Percentiles rank a stretch among this genome's conserved stretches.
Conservation (phyloP, 2,888 invertebrate species). For the Agonopterix alstromeriana region DNA sequence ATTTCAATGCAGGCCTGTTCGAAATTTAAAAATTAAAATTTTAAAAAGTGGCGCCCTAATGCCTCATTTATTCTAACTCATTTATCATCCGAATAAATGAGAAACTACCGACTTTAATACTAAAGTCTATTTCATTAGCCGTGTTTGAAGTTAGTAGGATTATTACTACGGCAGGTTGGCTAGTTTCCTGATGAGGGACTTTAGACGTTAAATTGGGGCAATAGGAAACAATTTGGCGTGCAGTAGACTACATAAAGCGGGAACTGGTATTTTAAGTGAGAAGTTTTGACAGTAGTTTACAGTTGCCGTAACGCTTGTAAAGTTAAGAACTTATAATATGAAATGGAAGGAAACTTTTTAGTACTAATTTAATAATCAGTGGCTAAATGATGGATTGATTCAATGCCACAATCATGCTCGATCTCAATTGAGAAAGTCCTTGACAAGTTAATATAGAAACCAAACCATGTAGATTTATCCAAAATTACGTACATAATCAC, state of each 20-base stretch:
- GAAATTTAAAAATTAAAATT: conserved; percentile 26
- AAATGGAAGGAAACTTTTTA: too few relatives aligned
- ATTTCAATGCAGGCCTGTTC: conserved; percentile 29
- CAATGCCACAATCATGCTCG: too few relatives aligned
- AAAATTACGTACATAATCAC: too few relatives aligned
- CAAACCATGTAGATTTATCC: too few relatives aligned
- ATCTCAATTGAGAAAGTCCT: too few relatives aligned
- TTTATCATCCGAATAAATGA: conserved; percentile 6
- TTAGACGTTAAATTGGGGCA: conserved; percentile 13
- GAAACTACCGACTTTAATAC: conserved; percentile 5
- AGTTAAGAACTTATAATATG: conserved; percentile 33
- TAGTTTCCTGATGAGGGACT: conserved; percentile 7
- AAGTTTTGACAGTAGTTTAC: conserved; percentile 38
- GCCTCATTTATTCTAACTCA: neutral
- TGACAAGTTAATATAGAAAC: too few relatives aligned
- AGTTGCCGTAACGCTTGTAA: conserved; percentile 24
- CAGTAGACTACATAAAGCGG: conserved; percentile 11
- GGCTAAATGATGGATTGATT: too few relatives aligned
- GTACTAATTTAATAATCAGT: too few relatives aligned
- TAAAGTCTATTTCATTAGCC: conserved; percentile 17
- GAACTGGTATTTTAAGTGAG: conserved; percentile 24
- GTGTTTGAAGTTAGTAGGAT: conserved; percentile 17
- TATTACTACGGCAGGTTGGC: conserved; percentile 11
- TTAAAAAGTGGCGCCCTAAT: neutral
- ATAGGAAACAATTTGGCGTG: conserved; percentile 19